Evolutionary conservation across 2,888 invertebrate genomes (phyloP).

Genomic region (Aleiodes testaceus): DNA sequence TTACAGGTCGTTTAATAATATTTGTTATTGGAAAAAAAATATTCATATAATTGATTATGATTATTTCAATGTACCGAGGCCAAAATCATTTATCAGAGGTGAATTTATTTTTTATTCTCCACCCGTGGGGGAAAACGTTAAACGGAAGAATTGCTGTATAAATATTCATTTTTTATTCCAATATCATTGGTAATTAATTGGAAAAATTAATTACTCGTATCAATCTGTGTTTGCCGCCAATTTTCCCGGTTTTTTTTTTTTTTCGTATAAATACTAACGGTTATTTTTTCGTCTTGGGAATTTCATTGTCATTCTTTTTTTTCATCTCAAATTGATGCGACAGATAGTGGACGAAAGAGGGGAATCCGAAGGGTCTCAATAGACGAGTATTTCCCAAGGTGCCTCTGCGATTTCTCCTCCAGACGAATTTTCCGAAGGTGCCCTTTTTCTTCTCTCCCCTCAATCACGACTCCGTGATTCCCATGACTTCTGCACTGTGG

Average conservation of each 20-base stretch:
- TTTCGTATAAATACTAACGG: background rate
- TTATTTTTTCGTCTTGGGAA: conserved; percentile 12
- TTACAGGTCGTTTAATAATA: conserved; percentile 69
- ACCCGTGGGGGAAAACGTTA: background rate
- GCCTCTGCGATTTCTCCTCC: conserved; percentile 51
- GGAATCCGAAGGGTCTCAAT: conserved; percentile 33
- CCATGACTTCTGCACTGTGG: conserved; percentile 68
- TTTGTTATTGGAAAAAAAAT: conserved; percentile 58
- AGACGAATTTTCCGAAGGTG: conserved; percentile 55
- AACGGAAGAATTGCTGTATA: background rate
- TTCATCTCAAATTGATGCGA: conserved; percentile 24
- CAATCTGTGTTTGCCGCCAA: background rate
- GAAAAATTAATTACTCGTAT: background rate
- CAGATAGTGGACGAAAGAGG: conserved; percentile 38
- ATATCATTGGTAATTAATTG: background rate
- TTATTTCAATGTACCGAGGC: too few relatives aligned
- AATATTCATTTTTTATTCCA: conserved; percentile 6
- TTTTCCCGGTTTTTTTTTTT: background rate
- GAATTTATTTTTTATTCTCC: background rate
- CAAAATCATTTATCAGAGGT: conserved; percentile 20
- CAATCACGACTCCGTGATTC: conserved; percentile 49
- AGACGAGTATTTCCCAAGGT: conserved; percentile 51
- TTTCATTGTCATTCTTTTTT: background rate
- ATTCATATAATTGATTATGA: background rate
- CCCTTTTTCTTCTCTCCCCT: conserved; percentile 31